Conservation (phyloP, 1,140 invertebrate genomes). For the Zaprionus africanus region DNA sequence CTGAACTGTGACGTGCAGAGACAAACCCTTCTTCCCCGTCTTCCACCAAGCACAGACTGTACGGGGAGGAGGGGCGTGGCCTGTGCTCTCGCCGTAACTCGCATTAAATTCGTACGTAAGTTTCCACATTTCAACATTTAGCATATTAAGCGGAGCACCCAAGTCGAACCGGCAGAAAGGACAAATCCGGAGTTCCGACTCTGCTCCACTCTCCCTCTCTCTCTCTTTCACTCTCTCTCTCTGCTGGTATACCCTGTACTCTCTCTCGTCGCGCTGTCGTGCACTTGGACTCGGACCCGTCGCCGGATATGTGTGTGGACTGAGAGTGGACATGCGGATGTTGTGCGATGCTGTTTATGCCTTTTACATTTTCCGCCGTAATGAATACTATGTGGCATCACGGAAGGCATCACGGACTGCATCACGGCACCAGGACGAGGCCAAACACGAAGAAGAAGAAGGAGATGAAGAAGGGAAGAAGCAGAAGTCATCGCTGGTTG, state of each 20-base stretch:
- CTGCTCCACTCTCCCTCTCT: background rate
- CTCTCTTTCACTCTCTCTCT: background rate
- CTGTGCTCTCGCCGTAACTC: constrained; percentile 50
- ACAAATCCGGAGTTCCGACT: constrained; percentile 27
- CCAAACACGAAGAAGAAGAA: background rate
- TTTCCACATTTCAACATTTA: constrained; percentile 69
- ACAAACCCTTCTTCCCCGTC: background rate
- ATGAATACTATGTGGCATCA: constrained; percentile 72
- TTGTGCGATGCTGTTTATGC: constrained; percentile 82
- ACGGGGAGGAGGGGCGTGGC: constrained; percentile 4
- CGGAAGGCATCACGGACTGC: constrained; percentile 14
- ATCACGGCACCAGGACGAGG: background rate
- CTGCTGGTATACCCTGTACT: background rate
- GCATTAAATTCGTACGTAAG: constrained; percentile 70
- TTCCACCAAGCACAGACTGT: background rate
- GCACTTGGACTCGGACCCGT: constrained; percentile 42
- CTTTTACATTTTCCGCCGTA: constrained; percentile 81
- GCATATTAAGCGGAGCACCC: constrained; percentile 70
- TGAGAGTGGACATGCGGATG: constrained; percentile 65
- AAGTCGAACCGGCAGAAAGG: constrained; percentile 43
- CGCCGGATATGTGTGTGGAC: constrained; percentile 33
- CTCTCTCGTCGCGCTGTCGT: constrained; percentile 58
- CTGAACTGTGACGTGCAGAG: constrained; percentile 15
- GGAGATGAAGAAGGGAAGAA: background rate
- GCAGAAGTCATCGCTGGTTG: constrained; percentile 8